A percentile compares a stretch with the other conserved stretches of the same genome.
Evolutionary conservation across 2,113 vertebrate species (phyloP).

Genomic region (Peromyscus polionotus): DNA sequence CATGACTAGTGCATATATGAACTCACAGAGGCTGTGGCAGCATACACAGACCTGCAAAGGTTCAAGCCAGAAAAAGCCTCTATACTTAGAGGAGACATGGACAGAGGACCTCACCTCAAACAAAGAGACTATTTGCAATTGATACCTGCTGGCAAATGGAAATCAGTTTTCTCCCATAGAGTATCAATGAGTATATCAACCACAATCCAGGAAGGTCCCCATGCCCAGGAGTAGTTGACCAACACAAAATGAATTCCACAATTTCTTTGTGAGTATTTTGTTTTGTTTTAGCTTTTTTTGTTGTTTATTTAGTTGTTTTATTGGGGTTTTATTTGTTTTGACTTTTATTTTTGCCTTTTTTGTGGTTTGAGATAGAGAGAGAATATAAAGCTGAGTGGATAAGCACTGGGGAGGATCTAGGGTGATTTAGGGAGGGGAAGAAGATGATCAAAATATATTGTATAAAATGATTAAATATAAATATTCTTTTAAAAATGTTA

Average conservation of each 20-base stretch:
- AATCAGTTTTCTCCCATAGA: neutral
- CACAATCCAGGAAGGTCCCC: neutral
- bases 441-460: neutral
- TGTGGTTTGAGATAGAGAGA: neutral
- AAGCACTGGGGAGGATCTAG: neutral
- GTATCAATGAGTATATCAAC: neutral
- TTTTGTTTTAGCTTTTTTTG: neutral
- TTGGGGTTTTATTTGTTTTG: neutral
- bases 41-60: neutral
- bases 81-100: neutral
- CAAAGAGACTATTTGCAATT: neutral
- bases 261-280: neutral
- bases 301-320: neutral
- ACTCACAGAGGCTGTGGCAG: neutral
- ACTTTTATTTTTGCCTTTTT: neutral
- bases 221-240: neutral
- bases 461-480: neutral
- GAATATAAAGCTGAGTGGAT: neutral
- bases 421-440: neutral
- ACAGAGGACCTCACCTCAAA: neutral
- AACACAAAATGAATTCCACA: neutral
- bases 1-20: neutral
- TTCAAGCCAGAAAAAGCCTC: neutral
- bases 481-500: neutral
- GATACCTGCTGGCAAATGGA: neutral